Evolutionary conservation across 2,888 invertebrate species (phyloP).

Genomic region (Euclidia mi): DNA sequence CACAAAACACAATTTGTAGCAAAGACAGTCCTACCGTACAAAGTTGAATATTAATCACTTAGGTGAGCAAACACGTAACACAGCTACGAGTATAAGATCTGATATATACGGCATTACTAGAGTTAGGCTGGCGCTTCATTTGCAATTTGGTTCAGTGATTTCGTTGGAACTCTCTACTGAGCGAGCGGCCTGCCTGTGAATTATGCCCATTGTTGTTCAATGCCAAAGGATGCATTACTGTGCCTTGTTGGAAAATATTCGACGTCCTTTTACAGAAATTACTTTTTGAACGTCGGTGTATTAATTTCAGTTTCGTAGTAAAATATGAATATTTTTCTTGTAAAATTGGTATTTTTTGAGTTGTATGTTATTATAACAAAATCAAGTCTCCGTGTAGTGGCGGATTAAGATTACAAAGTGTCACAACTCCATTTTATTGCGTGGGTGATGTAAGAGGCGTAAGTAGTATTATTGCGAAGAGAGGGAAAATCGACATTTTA

Average conservation of each 20-base stretch:
- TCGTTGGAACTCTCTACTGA: slow-evolving; percentile 72
- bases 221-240: slow-evolving; percentile 64
- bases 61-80: slow-evolving; percentile 51
- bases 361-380: too few species aligned
- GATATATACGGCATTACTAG: slow-evolving; percentile 56
- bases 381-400: too few species aligned
- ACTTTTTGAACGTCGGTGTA: slow-evolving; percentile 41
- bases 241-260: slow-evolving; percentile 61
- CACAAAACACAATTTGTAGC: slow-evolving; percentile 18
- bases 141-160: slow-evolving; percentile 83
- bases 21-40: slow-evolving; percentile 27
- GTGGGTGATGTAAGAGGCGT: too few species aligned
- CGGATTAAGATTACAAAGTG: too few species aligned
- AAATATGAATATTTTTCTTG: background rate
- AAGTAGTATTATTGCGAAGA: too few species aligned
- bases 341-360: too few species aligned
- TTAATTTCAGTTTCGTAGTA: slow-evolving; percentile 6
- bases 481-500: too few species aligned
- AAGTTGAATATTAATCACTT: slow-evolving; percentile 56
- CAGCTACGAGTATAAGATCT: slow-evolving; percentile 54
- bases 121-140: slow-evolving; percentile 71
- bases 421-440: too few species aligned
- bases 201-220: slow-evolving; percentile 77
- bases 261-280: slow-evolving; percentile 52
- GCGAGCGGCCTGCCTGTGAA: slow-evolving; percentile 67